Percentiles rank a stretch among this genome's conserved stretches.
Conservation (phyloP, 1,140 invertebrate genomes). For the Epicauta chinensis region DNA sequence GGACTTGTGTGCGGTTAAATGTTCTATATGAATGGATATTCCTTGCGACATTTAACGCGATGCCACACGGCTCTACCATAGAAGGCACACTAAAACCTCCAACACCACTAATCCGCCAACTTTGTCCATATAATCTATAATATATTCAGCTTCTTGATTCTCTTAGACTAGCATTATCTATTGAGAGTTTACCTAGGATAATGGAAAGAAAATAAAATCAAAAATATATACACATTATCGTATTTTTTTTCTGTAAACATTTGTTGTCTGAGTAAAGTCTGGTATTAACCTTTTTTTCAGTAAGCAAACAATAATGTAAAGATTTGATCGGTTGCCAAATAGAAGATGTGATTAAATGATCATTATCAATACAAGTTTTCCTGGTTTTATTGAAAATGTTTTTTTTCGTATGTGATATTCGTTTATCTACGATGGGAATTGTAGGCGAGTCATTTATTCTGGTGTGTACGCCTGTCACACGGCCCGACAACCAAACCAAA, state of each 20-base stretch:
- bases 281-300: too few relatives aligned
- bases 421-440: too few relatives aligned
- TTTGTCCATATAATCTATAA: conserved; percentile 21
- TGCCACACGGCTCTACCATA: conserved; percentile 14
- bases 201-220: too few relatives aligned
- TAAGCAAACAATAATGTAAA: too few relatives aligned
- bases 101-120: conserved; percentile 19
- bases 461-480: conserved; percentile 4
- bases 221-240: too few relatives aligned
- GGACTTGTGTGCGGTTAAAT: conserved; percentile 28
- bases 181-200: too few relatives aligned
- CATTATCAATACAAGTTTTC: too few relatives aligned
- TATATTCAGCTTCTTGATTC: conserved; percentile 9
- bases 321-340: too few relatives aligned
- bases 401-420: too few relatives aligned
- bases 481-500: neutral
- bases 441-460: conserved; percentile 10
- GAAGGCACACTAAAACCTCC: conserved; percentile 31
- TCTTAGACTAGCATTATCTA: conserved; percentile 5
- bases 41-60: conserved; percentile 33
- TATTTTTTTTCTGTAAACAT: conserved; percentile 14
- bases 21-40: conserved; percentile 35
- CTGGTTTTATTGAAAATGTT: too few relatives aligned
- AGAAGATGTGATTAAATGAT: too few relatives aligned
- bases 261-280: too few relatives aligned